These are phyloP conservation scores for Ophion ellenae DNA, from an alignment of 2,888 invertebrate species.

Conservation along the genomic window DNA sequence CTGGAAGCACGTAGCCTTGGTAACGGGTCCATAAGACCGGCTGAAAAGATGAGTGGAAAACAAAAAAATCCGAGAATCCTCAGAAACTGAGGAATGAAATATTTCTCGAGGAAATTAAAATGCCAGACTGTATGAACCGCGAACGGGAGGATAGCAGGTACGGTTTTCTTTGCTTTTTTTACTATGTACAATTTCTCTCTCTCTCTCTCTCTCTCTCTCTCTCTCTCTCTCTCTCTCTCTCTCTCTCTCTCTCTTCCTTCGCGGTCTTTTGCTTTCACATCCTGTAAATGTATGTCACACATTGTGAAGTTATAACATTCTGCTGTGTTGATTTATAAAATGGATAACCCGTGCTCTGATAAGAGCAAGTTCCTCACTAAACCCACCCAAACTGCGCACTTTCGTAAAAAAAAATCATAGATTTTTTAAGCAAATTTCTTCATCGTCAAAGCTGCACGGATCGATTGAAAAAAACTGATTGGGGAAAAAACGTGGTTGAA, in stretches of 20 bases:
- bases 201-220: constrained; percentile 27
- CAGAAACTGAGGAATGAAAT: constrained; percentile 69
- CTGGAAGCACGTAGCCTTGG: constrained; percentile 23
- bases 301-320: not conserved
- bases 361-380: not conserved
- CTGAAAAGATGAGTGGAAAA: constrained; percentile 42
- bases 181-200: constrained; percentile 58
- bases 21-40: constrained; percentile 35
- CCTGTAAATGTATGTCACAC: too few relatives aligned
- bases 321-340: not conserved
- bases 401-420: too few relatives aligned
- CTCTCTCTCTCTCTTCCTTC: constrained; percentile 1
- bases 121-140: constrained; percentile 64
- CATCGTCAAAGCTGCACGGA: too few relatives aligned
- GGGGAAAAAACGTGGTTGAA: too few relatives aligned
- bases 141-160: constrained; percentile 2
- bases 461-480: too few relatives aligned
- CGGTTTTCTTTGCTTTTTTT: constrained; percentile 60
- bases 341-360: not conserved
- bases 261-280: not conserved
- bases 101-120: constrained; percentile 75
- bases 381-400: too few relatives aligned
- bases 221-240: constrained; percentile 29
- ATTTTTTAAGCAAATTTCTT: too few relatives aligned
- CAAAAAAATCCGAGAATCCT: constrained; percentile 37